A percentile compares a stretch with the other conserved stretches of the same genome.
Evolutionary conservation across 2,113 vertebrate genomes (phyloP).

Genomic region (Rhinoderma darwinii): DNA sequence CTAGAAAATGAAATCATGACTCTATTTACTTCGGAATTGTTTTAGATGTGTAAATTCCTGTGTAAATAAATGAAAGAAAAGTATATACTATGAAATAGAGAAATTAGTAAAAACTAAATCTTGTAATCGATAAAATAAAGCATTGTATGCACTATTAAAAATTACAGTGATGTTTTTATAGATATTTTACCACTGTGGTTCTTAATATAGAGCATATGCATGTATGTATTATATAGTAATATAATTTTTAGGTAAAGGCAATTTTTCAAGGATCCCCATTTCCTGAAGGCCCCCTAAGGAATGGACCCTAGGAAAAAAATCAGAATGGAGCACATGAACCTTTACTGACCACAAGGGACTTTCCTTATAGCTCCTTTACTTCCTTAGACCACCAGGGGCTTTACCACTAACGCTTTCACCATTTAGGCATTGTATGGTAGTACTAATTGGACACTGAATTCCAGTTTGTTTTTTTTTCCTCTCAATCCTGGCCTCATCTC

Average conservation of each 20-base stretch:
- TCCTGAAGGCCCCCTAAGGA: background rate
- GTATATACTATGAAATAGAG: background rate
- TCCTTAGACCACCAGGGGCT: background rate
- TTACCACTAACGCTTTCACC: background rate
- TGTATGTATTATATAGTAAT: background rate
- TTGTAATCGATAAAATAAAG: background rate
- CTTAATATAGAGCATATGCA: background rate
- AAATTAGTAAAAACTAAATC: conserved; percentile 34
- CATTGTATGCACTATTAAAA: background rate
- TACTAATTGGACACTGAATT: too few species aligned
- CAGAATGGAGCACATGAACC: background rate
- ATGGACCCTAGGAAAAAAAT: background rate
- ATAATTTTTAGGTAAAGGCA: background rate
- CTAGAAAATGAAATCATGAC: conserved; percentile 94
- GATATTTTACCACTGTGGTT: background rate
- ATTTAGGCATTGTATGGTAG: too few species aligned
- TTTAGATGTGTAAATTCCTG: conserved; percentile 67
- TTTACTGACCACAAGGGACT: background rate
- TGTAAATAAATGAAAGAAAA: conserved; percentile 35
- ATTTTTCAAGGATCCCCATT: background rate
- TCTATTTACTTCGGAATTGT: conserved; percentile 80
- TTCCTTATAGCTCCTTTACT: too few species aligned
- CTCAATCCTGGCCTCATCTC: too few species aligned
- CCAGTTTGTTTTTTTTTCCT: too few species aligned
- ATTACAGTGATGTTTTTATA: background rate